phyloP scores from a whole-genome alignment of 1,140 invertebrate genomes.

The Thaumetopoea pityocampa region DNA sequence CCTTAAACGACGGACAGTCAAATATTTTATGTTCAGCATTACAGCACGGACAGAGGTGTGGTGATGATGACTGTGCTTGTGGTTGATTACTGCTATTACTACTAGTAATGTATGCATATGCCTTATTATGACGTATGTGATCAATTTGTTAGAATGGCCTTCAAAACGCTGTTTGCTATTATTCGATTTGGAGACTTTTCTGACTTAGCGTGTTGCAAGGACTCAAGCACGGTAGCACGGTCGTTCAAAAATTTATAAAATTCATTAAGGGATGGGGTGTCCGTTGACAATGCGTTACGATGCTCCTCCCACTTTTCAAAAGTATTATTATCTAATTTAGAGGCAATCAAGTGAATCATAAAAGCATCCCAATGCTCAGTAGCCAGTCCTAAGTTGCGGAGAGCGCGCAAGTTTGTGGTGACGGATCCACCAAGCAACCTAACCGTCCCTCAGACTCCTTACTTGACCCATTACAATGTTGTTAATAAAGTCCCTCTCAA shows the following conservation, averaged over 20 bases:
- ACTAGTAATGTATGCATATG: too few species aligned
- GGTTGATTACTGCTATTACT: too few species aligned
- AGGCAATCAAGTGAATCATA: neutral
- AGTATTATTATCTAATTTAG: conserved; percentile 6
- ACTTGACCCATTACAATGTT: too few species aligned
- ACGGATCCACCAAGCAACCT: conserved; percentile 18
- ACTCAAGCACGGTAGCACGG: conserved; percentile 9
- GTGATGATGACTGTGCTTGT: too few species aligned
- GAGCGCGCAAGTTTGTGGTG: conserved; percentile 7
- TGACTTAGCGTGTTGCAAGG: neutral
- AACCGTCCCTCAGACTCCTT: too few species aligned
- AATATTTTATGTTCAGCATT: too few species aligned
- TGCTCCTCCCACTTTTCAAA: conserved; percentile 11
- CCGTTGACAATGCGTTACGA: neutral
- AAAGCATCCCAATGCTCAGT: conserved; percentile 7
- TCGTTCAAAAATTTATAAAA: conserved; percentile 4
- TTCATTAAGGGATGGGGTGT: conserved; percentile 3
- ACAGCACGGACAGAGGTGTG: too few species aligned
- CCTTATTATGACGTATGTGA: too few species aligned
- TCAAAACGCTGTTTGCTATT: too few species aligned
- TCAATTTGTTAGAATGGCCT: too few species aligned
- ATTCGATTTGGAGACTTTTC: neutral
- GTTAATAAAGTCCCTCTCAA: too few species aligned
- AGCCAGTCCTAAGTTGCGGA: conserved; percentile 6
- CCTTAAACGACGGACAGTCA: too few species aligned